These are phyloP conservation scores for Cavia aperea DNA, from an alignment of 2,113 vertebrate species.

Conservation along the genomic window DNA sequence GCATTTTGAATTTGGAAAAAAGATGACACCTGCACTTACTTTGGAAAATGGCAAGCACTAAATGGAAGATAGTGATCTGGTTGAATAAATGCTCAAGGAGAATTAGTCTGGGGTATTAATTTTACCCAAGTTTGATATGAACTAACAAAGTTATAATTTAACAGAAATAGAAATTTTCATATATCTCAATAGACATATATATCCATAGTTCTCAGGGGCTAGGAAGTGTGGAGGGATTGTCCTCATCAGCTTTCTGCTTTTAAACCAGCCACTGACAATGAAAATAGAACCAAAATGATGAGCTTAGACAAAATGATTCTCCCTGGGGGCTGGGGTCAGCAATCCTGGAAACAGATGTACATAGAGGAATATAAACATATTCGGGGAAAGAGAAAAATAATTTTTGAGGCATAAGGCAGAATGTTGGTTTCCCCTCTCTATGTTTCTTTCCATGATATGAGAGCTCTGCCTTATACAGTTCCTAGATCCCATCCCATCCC, in stretches of 20 bases:
- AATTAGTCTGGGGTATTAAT: not conserved
- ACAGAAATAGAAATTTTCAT: not conserved
- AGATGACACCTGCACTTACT: conserved; percentile 9
- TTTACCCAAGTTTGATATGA: not conserved
- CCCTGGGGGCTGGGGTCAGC: too few species aligned
- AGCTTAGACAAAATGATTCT: not conserved
- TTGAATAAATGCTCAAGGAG: not conserved
- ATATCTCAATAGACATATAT: not conserved
- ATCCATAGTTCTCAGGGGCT: not conserved
- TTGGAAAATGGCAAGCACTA: not conserved
- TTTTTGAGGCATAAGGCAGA: not conserved
- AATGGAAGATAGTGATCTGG: not conserved
- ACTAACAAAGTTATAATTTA: conserved; percentile 8
- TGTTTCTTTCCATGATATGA: not conserved
- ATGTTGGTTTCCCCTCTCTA: not conserved
- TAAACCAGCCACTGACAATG: not conserved
- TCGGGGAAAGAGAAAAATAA: not conserved
- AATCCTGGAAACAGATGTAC: not conserved
- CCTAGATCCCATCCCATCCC: rapidly evolving
- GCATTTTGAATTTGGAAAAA: conserved; percentile 19
- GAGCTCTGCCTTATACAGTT: not conserved
- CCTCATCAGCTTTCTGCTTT: not conserved
- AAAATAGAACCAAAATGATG: not conserved
- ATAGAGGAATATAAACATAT: not conserved
- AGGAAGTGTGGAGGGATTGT: not conserved